Conservation (phyloP, 2,797 vertebrate species). For the Coregonus ussuriensis region DNA sequence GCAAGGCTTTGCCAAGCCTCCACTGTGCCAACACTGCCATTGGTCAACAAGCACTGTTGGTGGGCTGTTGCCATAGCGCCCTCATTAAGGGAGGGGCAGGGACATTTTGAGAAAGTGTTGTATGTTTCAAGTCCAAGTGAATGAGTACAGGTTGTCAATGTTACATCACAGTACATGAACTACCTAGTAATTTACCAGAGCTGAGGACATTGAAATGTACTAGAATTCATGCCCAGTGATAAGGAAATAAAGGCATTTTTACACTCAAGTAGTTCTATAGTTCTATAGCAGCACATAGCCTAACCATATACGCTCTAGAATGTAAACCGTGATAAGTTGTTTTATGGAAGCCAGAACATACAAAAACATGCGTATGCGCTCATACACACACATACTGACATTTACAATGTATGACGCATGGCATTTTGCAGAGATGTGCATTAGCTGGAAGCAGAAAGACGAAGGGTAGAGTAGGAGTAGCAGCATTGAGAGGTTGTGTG, state of each 20-base stretch:
- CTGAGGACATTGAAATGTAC: background rate
- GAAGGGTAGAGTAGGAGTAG: background rate
- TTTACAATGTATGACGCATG: no score
- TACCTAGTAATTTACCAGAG: background rate
- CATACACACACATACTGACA: background rate
- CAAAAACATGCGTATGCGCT: background rate
- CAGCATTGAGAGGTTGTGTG: background rate
- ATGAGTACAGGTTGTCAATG: background rate
- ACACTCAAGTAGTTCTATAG: background rate
- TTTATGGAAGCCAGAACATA: background rate
- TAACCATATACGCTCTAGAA: no score
- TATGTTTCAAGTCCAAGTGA: conserved; percentile 1
- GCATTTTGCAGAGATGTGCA: no score
- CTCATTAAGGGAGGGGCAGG: conserved; percentile 6
- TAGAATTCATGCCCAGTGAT: background rate
- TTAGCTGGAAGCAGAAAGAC: background rate
- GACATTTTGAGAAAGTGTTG: background rate
- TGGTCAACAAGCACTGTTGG: conserved; percentile 7
- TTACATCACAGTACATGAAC: conserved; percentile 14
- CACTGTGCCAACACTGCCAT: conserved; percentile 7
- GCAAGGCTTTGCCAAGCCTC: conserved; percentile 19
- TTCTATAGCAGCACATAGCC: no score
- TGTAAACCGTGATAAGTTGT: no score
- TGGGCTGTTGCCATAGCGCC: conserved; percentile 12
- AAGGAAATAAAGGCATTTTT: background rate